These are phyloP conservation scores for Trichomycterus rosablanca DNA, from an alignment of 2,113 vertebrate species.

Conservation along the genomic window DNA sequence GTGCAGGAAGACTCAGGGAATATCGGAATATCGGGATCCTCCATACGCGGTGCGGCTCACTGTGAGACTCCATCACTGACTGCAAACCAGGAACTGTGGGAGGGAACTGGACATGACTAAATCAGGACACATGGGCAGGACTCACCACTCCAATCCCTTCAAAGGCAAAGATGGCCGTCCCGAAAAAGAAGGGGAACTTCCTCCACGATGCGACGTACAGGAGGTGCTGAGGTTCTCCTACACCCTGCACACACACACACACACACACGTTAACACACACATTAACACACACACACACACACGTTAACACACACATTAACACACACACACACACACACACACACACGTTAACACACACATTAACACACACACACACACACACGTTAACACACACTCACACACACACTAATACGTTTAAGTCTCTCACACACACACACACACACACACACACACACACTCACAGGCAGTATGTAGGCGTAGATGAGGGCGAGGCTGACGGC, in stretches of 20 bases:
- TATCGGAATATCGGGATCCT: too few relatives aligned
- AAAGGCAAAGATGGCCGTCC: conserved; percentile 83
- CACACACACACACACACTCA: conserved; percentile 29
- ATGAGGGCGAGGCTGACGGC: conserved; percentile 80
- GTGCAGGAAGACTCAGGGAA: too few relatives aligned
- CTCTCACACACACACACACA: neutral
- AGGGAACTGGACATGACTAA: too few relatives aligned
- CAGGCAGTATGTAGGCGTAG: conserved; percentile 69
- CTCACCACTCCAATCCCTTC: conserved; percentile 86
- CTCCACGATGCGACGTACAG: conserved; percentile 71
- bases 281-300: conserved; percentile 21
- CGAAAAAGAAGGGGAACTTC: conserved; percentile 81
- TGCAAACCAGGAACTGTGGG: too few relatives aligned
- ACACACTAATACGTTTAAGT: neutral
- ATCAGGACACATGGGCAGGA: too few relatives aligned
- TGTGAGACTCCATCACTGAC: too few relatives aligned
- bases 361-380: neutral
- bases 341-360: too few relatives aligned
- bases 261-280: too few relatives aligned
- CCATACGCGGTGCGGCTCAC: too few relatives aligned
- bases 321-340: conserved; percentile 16
- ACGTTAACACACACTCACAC: conserved; percentile 29
- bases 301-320: neutral
- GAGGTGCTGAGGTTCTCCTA: conserved; percentile 65
- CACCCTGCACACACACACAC: conserved; percentile 57